Conservation (phyloP, 2,113 vertebrate genomes). For the Microtus oregoni region DNA sequence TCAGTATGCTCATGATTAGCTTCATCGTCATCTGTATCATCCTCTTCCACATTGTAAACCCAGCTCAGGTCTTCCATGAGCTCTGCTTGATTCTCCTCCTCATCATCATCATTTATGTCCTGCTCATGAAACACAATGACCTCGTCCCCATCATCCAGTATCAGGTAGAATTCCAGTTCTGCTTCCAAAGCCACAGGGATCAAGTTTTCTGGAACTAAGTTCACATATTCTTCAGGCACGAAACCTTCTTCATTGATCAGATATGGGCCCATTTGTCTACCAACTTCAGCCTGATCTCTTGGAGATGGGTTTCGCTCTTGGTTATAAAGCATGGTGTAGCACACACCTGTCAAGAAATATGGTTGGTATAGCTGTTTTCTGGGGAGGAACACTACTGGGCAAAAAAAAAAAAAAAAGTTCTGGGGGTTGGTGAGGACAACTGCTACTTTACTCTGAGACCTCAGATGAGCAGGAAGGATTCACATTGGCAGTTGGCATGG, state of each 20-base stretch:
- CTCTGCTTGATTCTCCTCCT: neutral
- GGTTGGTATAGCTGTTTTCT: neutral
- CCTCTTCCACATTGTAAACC: too few relatives aligned
- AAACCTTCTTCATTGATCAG: accelerated
- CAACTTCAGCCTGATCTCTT: neutral
- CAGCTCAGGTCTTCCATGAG: neutral
- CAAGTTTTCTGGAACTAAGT: accelerated
- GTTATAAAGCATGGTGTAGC: neutral
- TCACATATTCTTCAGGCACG: neutral
- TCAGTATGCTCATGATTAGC: neutral
- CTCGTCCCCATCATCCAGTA: neutral
- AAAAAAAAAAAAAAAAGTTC: too few relatives aligned
- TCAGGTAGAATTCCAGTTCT: neutral
- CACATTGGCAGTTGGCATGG: neutral
- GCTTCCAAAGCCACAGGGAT: neutral
- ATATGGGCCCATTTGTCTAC: accelerated
- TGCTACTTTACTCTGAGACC: accelerated
- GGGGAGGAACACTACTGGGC: neutral
- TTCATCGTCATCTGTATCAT: neutral
- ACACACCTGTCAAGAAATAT: neutral
- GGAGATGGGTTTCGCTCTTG: neutral
- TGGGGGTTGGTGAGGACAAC: neutral
- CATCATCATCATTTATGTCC: neutral
- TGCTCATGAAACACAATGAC: accelerated
- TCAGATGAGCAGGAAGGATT: neutral